Base-by-base conservation (phyloP, 2,113 vertebrate species). In the Manacus vitellinus region DNA sequence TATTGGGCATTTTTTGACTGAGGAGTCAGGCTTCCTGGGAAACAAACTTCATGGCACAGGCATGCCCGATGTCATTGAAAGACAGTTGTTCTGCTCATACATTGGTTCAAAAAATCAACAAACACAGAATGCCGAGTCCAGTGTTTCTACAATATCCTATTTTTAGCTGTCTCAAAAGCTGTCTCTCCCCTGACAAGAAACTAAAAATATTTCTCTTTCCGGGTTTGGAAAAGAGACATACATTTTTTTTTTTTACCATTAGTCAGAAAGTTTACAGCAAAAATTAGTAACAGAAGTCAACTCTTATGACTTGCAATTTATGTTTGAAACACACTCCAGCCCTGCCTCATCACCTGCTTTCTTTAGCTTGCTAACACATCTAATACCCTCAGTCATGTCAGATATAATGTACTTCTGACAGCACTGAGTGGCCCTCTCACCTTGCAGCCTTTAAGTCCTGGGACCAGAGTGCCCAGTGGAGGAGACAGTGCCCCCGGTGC, bases 351-450 rank as follows among this genome's bases (percentile, higher is more conserved):
- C 0, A 1, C 39, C 27, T 12, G 1, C 39, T 92, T 94, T 39
- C 46, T 71, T 62, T 27, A 47, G 17, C 43, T 44, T 73, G 17
- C 15, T 85, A 23, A 51, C 23, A 44, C 4, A 2, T 63, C 16
- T 43, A 23, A 12, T 37, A 28, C 12, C 41, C 70, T 35, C 35
- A 75, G 65, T 28, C 14, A 18, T 3, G 11, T 24, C 14, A 54
- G 20, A 4, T 73, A 17, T 4, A 12, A 39, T 8, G 20, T 46
- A 9, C 37, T 93, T 68, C 81, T 78, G 66, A 51, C 19, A 41
- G 43, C 0, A 0, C 25, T 55, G 35, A 47, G 30, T 39, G 9
- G 1, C 25, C 27, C 9, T 41, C 9, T 37, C 41, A 25, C 8
- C 4, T 19, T 52, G 24, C n/a, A 71, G 43, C 63, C 20, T 91